Evolutionary conservation across 1,140 invertebrate genomes (phyloP).

Genomic region (Aricia agestis): DNA sequence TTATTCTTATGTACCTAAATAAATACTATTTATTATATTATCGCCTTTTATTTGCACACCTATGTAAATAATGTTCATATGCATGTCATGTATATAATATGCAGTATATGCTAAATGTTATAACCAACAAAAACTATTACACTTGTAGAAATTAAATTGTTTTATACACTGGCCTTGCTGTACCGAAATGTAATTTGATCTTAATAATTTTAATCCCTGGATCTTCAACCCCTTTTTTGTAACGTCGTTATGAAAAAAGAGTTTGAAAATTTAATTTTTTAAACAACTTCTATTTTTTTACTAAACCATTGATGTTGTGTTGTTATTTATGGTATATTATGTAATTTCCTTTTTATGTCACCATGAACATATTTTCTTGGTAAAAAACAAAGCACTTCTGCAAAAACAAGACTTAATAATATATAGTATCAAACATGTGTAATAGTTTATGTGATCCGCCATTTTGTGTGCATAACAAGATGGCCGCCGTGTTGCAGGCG

Average conservation of each 20-base stretch:
- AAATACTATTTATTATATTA: slow-evolving; percentile 57
- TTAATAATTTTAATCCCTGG: too few relatives aligned
- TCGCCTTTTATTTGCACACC: slow-evolving; percentile 59
- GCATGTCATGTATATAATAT: slow-evolving; percentile 35
- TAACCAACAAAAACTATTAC: background rate
- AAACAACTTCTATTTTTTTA: too few relatives aligned
- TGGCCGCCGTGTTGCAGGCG: slow-evolving; percentile 58
- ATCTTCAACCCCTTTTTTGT: too few relatives aligned
- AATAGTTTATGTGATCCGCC: slow-evolving; percentile 32
- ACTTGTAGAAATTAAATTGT: background rate
- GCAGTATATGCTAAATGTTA: slow-evolving; percentile 7
- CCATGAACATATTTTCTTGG: too few relatives aligned
- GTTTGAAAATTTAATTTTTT: too few relatives aligned
- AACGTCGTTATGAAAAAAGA: too few relatives aligned
- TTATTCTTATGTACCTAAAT: slow-evolving; percentile 39
- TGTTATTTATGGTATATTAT: too few relatives aligned
- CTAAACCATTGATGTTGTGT: too few relatives aligned
- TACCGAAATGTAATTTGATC: too few relatives aligned
- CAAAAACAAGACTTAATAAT: too few relatives aligned
- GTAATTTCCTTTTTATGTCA: too few relatives aligned
- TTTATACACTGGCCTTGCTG: background rate
- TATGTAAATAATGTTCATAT: slow-evolving; percentile 26
- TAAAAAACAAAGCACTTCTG: too few relatives aligned
- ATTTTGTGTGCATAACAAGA: slow-evolving; percentile 71
- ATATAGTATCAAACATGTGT: background rate